Base-by-base conservation (phyloP, 2,113 vertebrate species). In the Nibea albiflora region DNA sequence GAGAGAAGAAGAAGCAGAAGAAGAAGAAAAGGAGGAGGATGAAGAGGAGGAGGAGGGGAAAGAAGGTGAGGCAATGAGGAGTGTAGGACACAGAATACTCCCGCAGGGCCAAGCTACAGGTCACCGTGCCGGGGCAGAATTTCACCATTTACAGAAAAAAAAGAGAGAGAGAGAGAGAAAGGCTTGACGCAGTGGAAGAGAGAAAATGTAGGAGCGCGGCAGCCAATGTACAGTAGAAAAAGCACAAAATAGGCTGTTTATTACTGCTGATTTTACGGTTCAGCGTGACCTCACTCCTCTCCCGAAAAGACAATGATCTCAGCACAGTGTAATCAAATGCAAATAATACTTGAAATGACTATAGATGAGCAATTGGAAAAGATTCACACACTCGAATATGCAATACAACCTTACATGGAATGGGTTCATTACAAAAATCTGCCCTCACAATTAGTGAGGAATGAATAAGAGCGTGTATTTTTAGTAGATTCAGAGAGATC, bases 121-220 rank as follows among this genome's bases (percentile, higher is more conserved):
- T 93, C 93, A 85, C 83, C 3, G 56, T 47, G 72, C 61, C 8
- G 58, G 84, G 85, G 88, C 89, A 76, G 90, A 83, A 80, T 93
- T 93, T 93, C 91, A 90, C 83, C 86, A 31, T 89, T 91, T 91
- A 90, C 91, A 83, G 90, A 87, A 77, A 91, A 89, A 88, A 88
- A 85, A 81, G n/a, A 73, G 4, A 31, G 42, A 7, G 6, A 17
- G 76, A 91, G 87, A 88, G 87, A 84, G 79, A 69, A 8, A 70
- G 20, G 61, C 39, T 77, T 88, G 86, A 89, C 47, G 70, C 85
- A 90, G 73, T 53, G 85, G 26, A 19, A 79, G 69, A 84, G 64
- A 86, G 62, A 69, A 67, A 85, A 65, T 68, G 74, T 20, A 49
- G 69, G 49, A 78, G 76, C 75, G 52, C 5, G 17, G 70, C 24